phyloP scores from a whole-genome alignment of 2,113 vertebrate species.

The Cyanoderma ruficeps region DNA sequence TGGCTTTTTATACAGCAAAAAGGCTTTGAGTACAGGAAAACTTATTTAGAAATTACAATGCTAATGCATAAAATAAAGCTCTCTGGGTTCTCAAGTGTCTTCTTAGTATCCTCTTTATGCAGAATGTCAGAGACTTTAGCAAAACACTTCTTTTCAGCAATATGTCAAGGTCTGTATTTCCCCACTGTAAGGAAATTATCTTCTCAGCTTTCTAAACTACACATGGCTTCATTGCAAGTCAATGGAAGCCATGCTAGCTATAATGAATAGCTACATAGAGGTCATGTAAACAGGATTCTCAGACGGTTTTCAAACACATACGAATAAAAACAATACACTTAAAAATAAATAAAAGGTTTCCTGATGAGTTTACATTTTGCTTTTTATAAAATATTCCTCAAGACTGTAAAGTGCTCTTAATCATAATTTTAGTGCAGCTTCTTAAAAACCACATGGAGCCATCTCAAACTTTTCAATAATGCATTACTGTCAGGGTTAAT shows the following conservation, averaged over 20 bases:
- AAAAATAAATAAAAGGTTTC: conserved; percentile 7
- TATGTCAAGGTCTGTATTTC: not conserved
- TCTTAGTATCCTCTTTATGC: not conserved
- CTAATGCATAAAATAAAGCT: not conserved
- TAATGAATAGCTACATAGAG: not conserved
- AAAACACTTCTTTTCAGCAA: not conserved
- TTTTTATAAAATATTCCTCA: conserved; percentile 13
- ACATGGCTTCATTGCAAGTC: not conserved
- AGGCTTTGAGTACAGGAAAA: not conserved
- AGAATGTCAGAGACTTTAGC: not conserved
- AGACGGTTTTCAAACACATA: not conserved
- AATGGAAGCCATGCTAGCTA: not conserved
- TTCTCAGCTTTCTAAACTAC: not conserved
- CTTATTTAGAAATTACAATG: not conserved
- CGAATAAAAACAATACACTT: not conserved
- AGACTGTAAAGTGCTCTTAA: conserved; percentile 17
- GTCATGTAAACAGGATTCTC: not conserved
- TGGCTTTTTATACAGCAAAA: not conserved
- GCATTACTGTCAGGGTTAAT: conserved; percentile 10
- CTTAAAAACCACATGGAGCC: conserved; percentile 25
- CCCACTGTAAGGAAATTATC: not conserved
- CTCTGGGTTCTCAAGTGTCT: not conserved
- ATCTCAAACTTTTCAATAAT: conserved; percentile 37
- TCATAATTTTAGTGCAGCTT: conserved; percentile 9
- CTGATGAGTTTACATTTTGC: not conserved